Evolutionary conservation across 2,113 vertebrate species (phyloP), one percentile per base, ranked within the genome.

Genomic region (Tauraco erythrolophus): DNA sequence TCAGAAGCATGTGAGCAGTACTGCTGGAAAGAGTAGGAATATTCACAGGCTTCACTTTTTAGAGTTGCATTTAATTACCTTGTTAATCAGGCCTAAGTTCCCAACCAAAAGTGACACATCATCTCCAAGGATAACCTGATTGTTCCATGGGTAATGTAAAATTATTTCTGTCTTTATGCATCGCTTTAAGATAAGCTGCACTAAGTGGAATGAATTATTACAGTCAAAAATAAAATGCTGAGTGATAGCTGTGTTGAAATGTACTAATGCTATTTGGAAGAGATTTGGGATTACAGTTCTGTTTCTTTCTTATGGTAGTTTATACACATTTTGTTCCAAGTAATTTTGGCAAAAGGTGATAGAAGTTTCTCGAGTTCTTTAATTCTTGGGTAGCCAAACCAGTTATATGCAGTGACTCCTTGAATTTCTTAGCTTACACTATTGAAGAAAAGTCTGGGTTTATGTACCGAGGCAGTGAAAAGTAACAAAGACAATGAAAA

Each of bases 191-290:
- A 60, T 84, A 85, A 92, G 66, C 54, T 17, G 16, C 16, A 4
- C 50, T 58, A 43, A 88, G 53, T 89, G 77, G 51, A 89, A 78
- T 84, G 69, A 91, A 71, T 68, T 95, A 86, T 64, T 93, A 37
- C 31, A 92, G 69, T 84, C 10, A 82, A 92, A 87, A 94, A 94
- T 86, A 88, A 93, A 96, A 90, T 72, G 84, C 79, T 92, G 84
- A 94, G 78, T 94, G 89, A 95, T 95, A 76, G 84, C 77, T 95
- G 6, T 89, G 58, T 79, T 93, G 89, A 96, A 95, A 84, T 87
- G 88, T 94, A 87, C 91, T 91, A 89, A 96, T 83, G 81, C 54
- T 76, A 39, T 96, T 94, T 94, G 93, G 87, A 95, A 96, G 81
- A 94, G 84, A 92, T 61, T 83, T 88, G 70, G 81, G 84, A 72